Base-by-base conservation (phyloP, 2,113 vertebrate genomes). In the Oreotragus oreotragus region DNA sequence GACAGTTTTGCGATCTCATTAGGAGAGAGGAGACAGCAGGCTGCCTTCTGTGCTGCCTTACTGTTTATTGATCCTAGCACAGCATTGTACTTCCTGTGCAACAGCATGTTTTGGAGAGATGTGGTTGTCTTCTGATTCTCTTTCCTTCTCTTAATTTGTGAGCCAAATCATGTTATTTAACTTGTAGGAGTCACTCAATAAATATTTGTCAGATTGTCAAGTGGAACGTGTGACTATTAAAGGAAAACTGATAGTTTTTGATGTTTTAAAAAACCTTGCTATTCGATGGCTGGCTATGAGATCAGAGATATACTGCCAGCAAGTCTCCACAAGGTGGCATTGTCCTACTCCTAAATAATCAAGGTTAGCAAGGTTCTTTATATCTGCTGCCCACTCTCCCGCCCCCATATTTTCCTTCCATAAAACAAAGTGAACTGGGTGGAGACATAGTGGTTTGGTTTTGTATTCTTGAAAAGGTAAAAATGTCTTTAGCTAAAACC, bases 261-360 rank as follows among this genome's bases (percentile, higher is more conserved):
- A 36, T 83, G 16, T 70, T 53, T 88, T 45, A 25, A 47, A 81
- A 70, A 33, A 0, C n/a, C 77, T 84, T 92, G 36, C 57, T 58
- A 7, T 16, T n/a, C 6, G 2, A 36, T 7, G 2, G 2, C 43
- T 23, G 21, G 39, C 49, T 70, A 0, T 62, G 51, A 83, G 66
- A 64, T n/a, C 86, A 11, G 6, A 64, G 86, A 12, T 8, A 9
- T 45, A 19, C 15, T 97, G 81, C 33, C n/a, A 51, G n/a, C 10
- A 0, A 28, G 39, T 88, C n/a, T 97, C 91, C 98, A 95, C 77
- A 27, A 88, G 97, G 33, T 96, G 95, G 96, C 79, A 8, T 13
- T 86, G 3, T 11, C 55, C 84, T 49, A 0, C 17, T 70, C 91
- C 14, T 23, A 14, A 57, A 64, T 66, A 51, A 62, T 30, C 47